Evolutionary conservation across 2,113 vertebrate genomes (phyloP).

Genomic region (Sapajus apella): DNA sequence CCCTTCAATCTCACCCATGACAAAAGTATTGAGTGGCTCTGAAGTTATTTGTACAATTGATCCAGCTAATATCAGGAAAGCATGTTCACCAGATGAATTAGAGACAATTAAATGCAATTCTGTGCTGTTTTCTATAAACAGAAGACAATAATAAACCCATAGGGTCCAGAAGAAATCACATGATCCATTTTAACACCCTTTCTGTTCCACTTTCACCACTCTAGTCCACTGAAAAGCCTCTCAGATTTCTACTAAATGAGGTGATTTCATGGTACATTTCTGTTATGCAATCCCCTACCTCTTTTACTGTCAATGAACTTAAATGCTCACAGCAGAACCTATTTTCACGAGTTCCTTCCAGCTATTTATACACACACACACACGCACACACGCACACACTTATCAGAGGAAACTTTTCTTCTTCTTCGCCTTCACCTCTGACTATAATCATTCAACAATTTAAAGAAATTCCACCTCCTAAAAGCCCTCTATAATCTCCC

Average conservation of each 20-base stretch:
- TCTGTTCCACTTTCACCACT: background rate
- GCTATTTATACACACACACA: background rate
- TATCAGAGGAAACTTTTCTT: background rate
- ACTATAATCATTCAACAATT: background rate
- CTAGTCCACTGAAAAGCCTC: background rate
- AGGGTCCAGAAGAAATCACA: background rate
- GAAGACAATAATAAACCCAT: background rate
- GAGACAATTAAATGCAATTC: constrained; percentile 8
- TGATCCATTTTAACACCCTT: background rate
- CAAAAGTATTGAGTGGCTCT: background rate
- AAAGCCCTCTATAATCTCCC: background rate
- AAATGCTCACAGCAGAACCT: background rate
- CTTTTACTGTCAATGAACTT: background rate
- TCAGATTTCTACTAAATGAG: background rate
- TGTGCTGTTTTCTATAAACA: background rate
- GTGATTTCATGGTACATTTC: background rate
- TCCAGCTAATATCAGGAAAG: background rate
- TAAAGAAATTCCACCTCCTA: background rate
- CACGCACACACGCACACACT: background rate
- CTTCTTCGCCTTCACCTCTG: background rate
- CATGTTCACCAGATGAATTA: background rate
- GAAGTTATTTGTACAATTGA: constrained; percentile 50
- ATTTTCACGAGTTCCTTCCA: background rate
- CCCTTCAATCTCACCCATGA: constrained; percentile 13
- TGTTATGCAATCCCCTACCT: background rate